Base-by-base conservation (phyloP, 92 coral and sea anemone species). In the Chrysogorgia sp. region DNA sequence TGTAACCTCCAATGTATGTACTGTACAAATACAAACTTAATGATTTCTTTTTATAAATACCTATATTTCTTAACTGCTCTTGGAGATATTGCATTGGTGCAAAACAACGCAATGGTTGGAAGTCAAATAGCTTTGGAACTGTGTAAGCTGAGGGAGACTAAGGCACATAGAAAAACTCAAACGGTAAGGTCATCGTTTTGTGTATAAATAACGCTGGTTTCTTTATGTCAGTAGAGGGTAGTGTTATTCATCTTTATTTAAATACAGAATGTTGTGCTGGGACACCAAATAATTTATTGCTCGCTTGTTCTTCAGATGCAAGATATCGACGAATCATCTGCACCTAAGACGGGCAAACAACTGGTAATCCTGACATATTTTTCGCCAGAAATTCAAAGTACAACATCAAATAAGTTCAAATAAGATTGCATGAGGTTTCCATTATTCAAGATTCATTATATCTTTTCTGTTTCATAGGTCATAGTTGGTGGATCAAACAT, bases 401-500 rank as follows among this genome's bases (percentile, higher is more conserved):
- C n/a, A n/a, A n/a, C n/a, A n/a, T n/a, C n/a, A n/a, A n/a, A n/a
- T n/a, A n/a, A n/a, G n/a, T n/a, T n/a, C n/a, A n/a, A n/a, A n/a
- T n/a, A n/a, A n/a, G n/a, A n/a, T n/a, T n/a, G 12, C 43, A 37
- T 12, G 6, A 37, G 5, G 5, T 37, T 4, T 37, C 43, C 12
- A 37, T 12, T 7, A 2, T 47, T 6, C n/a, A 12, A 47, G 7
- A 47, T 47, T 15, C 53, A 7, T 47, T 12, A 37, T 7, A 47
- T 81, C 63, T 35, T 12, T 20, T 53, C 55, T 31, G 33, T 24
- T 66, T 14, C 2, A 22, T 55, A 94, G 98, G 98, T 94, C 65
- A 96, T 94, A 32, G 84, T 94, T 34, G 98, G 98, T 48, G 98
- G 98, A 10, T 89, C 98, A 7, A 92, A 89, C 41, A 88, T 94